These are phyloP conservation scores for Entomobrya proxima DNA, from an alignment of 2,888 invertebrate genomes.

Conservation along the genomic window DNA sequence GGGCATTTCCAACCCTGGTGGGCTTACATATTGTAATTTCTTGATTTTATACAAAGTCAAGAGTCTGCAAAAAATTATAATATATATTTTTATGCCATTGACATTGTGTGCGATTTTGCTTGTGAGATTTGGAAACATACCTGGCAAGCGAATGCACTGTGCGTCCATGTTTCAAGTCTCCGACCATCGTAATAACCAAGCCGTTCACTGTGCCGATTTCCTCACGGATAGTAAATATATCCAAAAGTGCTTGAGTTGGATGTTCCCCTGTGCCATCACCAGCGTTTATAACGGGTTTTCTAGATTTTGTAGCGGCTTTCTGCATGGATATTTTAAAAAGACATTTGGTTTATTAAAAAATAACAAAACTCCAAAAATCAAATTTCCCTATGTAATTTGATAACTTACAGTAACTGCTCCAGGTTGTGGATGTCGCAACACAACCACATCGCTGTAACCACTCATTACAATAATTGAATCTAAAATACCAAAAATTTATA, in stretches of 20 bases:
- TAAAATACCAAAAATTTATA: slow-evolving; percentile 67
- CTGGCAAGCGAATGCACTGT: slow-evolving; percentile 98
- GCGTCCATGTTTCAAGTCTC: slow-evolving; percentile 97
- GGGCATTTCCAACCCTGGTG: slow-evolving; percentile 86
- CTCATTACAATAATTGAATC: slow-evolving; percentile 91
- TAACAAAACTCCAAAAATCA: too few relatives aligned
- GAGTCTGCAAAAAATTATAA: slow-evolving; percentile 81
- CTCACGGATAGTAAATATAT: slow-evolving; percentile 98
- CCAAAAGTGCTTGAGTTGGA: slow-evolving; percentile 97
- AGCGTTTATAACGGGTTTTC: slow-evolving; percentile 97
- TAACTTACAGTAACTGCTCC: slow-evolving; percentile 90
- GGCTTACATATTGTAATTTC: slow-evolving; percentile 93
- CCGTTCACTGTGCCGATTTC: slow-evolving; percentile 99
- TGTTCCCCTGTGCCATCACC: slow-evolving; percentile 98
- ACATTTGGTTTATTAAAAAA: slow-evolving; percentile 4
- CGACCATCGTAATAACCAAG: slow-evolving; percentile 97
- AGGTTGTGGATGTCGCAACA: slow-evolving; percentile 94
- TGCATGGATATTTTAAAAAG: slow-evolving; percentile 78
- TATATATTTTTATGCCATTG: too few relatives aligned
- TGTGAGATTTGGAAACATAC: too few relatives aligned
- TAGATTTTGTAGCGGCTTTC: slow-evolving; percentile 88
- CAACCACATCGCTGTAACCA: slow-evolving; percentile 95
- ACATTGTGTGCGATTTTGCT: too few relatives aligned
- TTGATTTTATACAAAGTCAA: slow-evolving; percentile 96
- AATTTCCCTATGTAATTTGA: not conserved